A percentile compares a stretch with the other conserved stretches of the same genome.
phyloP scores from a whole-genome alignment of 2,888 invertebrate genomes.

The Mythimna loreyi region DNA sequence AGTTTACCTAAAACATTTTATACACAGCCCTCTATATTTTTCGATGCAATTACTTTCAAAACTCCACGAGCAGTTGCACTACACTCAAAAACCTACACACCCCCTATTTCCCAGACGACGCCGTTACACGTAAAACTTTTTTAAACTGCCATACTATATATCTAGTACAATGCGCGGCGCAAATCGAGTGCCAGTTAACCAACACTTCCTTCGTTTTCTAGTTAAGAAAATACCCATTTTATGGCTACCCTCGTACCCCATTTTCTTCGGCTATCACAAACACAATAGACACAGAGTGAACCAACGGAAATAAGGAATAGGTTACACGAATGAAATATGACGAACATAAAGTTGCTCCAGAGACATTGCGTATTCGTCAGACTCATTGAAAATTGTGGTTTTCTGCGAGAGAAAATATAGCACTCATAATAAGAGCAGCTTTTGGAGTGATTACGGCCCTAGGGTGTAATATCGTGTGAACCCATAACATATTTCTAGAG shows the following conservation, averaged over 20 bases:
- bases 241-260: slow-evolving; percentile 44
- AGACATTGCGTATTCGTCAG: slow-evolving; percentile 58
- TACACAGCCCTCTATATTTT: background rate
- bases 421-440: slow-evolving; percentile 38
- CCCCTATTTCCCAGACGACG: background rate
- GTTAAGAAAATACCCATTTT: slow-evolving; percentile 53
- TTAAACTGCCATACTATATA: slow-evolving; percentile 21
- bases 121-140: slow-evolving; percentile 19
- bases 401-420: slow-evolving; percentile 34
- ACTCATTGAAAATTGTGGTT: slow-evolving; percentile 51
- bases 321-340: slow-evolving; percentile 59
- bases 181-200: slow-evolving; percentile 44
- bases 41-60: slow-evolving; percentile 1
- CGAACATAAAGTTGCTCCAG: slow-evolving; percentile 47
- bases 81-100: slow-evolving; percentile 4
- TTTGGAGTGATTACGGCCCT: slow-evolving; percentile 42
- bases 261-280: slow-evolving; percentile 52
- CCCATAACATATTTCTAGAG: slow-evolving; percentile 44
- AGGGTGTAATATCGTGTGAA: slow-evolving; percentile 40
- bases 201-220: slow-evolving; percentile 51
- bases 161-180: slow-evolving; percentile 17
- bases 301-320: slow-evolving; percentile 40
- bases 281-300: slow-evolving; percentile 49
- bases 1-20: background rate
- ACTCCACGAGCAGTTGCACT: background rate